Percentiles rank a stretch among this genome's conserved stretches.
phyloP scores from a whole-genome alignment of 2,888 invertebrate species.

The Frankliniella intonsa region DNA sequence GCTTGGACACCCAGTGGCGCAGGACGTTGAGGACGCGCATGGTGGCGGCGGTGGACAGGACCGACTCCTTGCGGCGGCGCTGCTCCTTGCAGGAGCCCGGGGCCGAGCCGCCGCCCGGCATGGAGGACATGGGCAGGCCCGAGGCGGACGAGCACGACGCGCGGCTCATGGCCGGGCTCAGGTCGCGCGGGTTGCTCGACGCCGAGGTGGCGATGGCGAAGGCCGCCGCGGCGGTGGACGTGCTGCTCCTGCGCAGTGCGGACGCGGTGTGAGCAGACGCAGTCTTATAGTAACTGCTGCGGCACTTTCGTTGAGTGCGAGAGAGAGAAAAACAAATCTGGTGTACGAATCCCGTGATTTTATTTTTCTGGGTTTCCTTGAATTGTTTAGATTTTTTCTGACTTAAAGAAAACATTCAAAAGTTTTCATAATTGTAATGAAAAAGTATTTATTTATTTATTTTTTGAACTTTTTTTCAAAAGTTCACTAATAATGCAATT shows the following conservation, averaged over 20 bases:
- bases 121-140: slow-evolving; percentile 5
- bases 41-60: slow-evolving; percentile 88
- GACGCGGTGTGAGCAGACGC: neutral
- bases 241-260: slow-evolving; percentile 62
- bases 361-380: too few species aligned
- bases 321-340: neutral
- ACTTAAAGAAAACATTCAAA: too few species aligned
- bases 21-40: slow-evolving; percentile 88
- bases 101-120: slow-evolving; percentile 30
- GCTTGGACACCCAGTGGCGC: slow-evolving; percentile 88
- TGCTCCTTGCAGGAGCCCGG: slow-evolving; percentile 44
- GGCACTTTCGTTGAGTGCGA: neutral
- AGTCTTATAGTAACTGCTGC: too few species aligned
- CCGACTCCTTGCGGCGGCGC: slow-evolving; percentile 61
- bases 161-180: slow-evolving; percentile 44
- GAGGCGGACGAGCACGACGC: slow-evolving; percentile 32
- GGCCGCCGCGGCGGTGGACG: slow-evolving; percentile 80
- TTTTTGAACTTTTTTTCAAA: too few species aligned
- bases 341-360: too few species aligned
- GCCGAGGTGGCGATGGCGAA: slow-evolving; percentile 89
- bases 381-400: too few species aligned
- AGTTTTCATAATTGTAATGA: too few species aligned
- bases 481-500: too few species aligned
- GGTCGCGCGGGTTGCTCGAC: slow-evolving; percentile 74
- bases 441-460: too few species aligned